Evolutionary conservation across 2,888 invertebrate species (phyloP).

Genomic region (Eulithis testata): DNA sequence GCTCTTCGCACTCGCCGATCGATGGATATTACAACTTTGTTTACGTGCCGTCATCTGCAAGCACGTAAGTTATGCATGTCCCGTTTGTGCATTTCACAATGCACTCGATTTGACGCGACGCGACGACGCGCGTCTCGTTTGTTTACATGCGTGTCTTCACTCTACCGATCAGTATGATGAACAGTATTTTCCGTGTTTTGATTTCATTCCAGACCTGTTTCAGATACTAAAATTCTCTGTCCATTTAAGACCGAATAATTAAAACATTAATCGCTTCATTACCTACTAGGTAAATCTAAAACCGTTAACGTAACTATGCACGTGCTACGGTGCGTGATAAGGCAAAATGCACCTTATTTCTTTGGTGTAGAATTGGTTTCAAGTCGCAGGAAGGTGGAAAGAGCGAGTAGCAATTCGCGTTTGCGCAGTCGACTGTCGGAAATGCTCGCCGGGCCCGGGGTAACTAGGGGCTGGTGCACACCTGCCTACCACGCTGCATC

Average conservation of each 20-base stretch:
- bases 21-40: conserved; percentile 64
- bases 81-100: conserved; percentile 69
- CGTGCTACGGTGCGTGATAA: conserved; percentile 44
- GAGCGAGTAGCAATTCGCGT: conserved; percentile 54
- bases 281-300: conserved; percentile 55
- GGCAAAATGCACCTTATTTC: conserved; percentile 47
- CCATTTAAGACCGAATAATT: conserved; percentile 44
- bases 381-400: conserved; percentile 24
- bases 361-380: conserved; percentile 30
- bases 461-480: conserved; percentile 61
- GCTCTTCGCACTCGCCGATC: conserved; percentile 50
- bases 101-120: conserved; percentile 63
- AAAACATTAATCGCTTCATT: conserved; percentile 56
- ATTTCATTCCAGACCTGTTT: conserved; percentile 24
- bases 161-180: conserved; percentile 33
- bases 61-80: conserved; percentile 78
- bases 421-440: conserved; percentile 58
- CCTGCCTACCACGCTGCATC: conserved; percentile 63
- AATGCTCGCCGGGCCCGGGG: conserved; percentile 49
- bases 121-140: conserved; percentile 62
- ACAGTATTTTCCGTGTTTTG: conserved; percentile 33
- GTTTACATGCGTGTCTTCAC: conserved; percentile 58
- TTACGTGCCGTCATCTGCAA: conserved; percentile 61
- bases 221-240: conserved; percentile 34
- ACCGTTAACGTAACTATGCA: conserved; percentile 62